Evolutionary conservation across 2,888 invertebrate genomes (phyloP), one percentile per base, ranked within the genome.

Genomic region (Nomada fucata): DNA sequence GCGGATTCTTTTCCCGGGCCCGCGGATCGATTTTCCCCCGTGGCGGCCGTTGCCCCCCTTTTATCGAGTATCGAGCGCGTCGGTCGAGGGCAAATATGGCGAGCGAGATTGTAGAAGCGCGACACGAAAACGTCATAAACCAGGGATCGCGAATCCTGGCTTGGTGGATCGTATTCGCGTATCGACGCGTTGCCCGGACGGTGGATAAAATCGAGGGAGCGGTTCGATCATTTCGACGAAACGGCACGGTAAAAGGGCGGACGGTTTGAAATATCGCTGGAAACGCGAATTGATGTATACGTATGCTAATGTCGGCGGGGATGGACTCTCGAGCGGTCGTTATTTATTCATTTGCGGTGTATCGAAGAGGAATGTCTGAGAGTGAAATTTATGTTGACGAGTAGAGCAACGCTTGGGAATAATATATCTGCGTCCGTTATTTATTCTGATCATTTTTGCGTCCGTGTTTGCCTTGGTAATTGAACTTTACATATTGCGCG

Each of bases 21-120:
- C 9, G n/a, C 20, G 23, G 5, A 53, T 64, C 68, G 68, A 36
- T 60, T 57, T 68, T 68, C 29, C 47, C 57, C 57, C 23, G 23
- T 52, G 36, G 36, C 36, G 0, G 36, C 29, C 29, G 47, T 60
- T 10, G 29, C 52, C 71, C 29, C 52, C 71, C 29, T 42, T 72
- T 83, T 72, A 74, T 82, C 82, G 77, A 29, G 15, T 23, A 70
- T 67, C 73, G 65, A 71, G 53, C 2, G 36, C 65, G 44, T 70
- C 36, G 11, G 68, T 1, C 13, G 69, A 65, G 50, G 15, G 77
- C 82, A 57, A 79, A 71, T 77, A 82, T n/a, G 82, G 83, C 9
- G 52, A 70, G 52, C 69, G 44, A 9, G n/a, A 36, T 47, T 47
- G 23, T 2, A 18, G 36, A 47, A 42, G 5, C 13, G 59, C 52